Conservation (phyloP, 2,113 vertebrate species). For the Passer montanus region DNA sequence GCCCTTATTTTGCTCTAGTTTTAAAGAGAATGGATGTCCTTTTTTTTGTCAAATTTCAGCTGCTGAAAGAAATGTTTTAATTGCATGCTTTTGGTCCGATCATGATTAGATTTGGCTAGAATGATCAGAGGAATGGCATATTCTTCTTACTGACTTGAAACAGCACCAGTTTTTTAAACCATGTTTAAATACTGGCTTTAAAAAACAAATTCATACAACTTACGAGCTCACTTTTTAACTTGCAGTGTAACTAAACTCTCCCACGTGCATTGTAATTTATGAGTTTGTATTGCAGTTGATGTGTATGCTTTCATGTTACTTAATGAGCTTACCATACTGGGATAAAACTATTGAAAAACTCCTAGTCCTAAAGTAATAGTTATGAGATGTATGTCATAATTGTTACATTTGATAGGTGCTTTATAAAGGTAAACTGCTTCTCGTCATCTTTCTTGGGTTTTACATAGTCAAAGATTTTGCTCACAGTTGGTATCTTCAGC, state of each 20-base stretch:
- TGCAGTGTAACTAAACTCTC: neutral
- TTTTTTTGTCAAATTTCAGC: neutral
- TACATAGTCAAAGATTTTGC: neutral
- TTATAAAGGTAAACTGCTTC: neutral
- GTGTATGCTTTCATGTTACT: neutral
- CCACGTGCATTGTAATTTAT: neutral
- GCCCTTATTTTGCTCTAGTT: neutral
- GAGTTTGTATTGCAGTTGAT: neutral
- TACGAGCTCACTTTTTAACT: neutral
- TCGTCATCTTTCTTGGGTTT: neutral
- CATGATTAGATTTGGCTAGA: neutral
- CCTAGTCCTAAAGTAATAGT: neutral
- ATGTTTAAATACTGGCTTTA: neutral
- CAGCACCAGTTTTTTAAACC: neutral
- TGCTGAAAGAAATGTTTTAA: neutral
- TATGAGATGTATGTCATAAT: neutral
- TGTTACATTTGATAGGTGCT: neutral
- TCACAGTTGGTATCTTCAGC: neutral
- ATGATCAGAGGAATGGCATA: neutral
- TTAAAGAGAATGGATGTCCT: neutral
- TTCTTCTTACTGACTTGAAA: neutral
- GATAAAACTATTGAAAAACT: neutral
- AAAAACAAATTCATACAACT: neutral
- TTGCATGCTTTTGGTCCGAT: neutral
- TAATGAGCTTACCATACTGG: fast-evolving